Evolutionary conservation across 30 jellyfish, hydroid and myxozoan species (phyloP), one percentile per base, ranked within the genome.

Genomic region (Cassiopea andromeda): DNA sequence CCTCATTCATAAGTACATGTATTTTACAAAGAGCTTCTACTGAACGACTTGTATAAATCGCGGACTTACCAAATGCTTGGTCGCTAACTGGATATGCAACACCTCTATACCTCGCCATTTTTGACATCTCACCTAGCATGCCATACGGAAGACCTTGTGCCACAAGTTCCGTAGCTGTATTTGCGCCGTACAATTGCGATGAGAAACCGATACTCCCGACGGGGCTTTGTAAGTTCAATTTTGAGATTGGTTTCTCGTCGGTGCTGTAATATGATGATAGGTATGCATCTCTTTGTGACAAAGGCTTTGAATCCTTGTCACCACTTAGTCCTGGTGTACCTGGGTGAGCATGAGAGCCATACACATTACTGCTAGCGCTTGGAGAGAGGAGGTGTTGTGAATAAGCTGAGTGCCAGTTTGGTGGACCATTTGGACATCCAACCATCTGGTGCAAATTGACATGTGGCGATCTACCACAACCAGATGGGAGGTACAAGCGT

Each of bases 381-480:
- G 76, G 97, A 1, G 97, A 83, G 77, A 90, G 45, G 14, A 90
- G 81, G 57, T 85, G 94, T 77, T 92, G 97, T 19, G 90, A 75
- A 57, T 83, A 92, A 1, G 85, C 61, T 4, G 92, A 66, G 77
- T 92, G 95, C 97, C 92, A 84, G 84, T 72, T 71, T 18, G 94
- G 87, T 46, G 97, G 47, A 13, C 93, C 90, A 81, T 92, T 92
- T 1, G 92, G 95, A 75, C 93, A 92, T 16, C 87, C 91, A 14
- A 67, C 88, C 91, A 85, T 70, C 69, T 92, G 93, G 69, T 85
- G 97, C 78, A 85, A 77, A 87, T 86, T 86, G n/a, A 92, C 47
- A 49, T 92, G 97, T 10, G 91, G 93, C 44, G 93, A 59, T 70
- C 93, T 85, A 38, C 91, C 97, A 60, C 97, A 92, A n/a, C 88